Percentiles rank a stretch among this genome's conserved stretches.
These are phyloP conservation scores for Atlantisia rogersi DNA, from an alignment of 2,113 vertebrate genomes.

Conservation along the genomic window DNA sequence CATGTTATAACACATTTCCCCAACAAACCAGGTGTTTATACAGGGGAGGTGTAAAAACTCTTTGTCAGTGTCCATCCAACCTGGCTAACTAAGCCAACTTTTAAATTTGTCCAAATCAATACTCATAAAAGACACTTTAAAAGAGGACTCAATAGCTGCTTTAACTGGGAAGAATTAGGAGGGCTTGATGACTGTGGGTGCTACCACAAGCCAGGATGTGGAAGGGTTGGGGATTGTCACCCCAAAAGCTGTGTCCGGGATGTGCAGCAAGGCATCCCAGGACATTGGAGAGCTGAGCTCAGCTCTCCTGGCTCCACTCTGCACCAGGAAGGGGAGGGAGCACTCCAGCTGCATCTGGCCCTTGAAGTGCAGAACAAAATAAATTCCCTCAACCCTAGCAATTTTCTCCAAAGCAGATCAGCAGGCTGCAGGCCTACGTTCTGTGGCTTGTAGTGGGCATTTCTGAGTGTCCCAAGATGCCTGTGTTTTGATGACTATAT, in stretches of 20 bases:
- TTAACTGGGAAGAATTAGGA: not conserved
- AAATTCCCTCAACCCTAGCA: slow-evolving; percentile 2
- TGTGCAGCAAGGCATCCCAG: not conserved
- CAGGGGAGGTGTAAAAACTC: not conserved
- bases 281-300: fast-evolving
- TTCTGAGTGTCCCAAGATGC: not conserved
- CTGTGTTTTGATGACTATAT: not conserved
- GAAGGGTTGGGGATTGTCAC: not conserved
- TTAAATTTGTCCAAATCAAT: not conserved
- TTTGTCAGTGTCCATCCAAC: not conserved
- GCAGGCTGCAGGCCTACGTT: not conserved
- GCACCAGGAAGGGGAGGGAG: not conserved
- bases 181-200: not conserved
- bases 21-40: not conserved
- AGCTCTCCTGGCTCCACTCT: fast-evolving
- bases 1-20: not conserved
- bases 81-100: not conserved
- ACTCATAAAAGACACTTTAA: not conserved
- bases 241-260: fast-evolving
- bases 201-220: not conserved
- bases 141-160: not conserved
- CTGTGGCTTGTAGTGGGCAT: slow-evolving; percentile 40
- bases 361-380: slow-evolving; percentile 33
- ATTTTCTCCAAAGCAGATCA: slow-evolving; percentile 10
- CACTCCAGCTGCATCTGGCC: not conserved